Conservation (phyloP, 2,113 vertebrate species). For the Lepus timidus region DNA sequence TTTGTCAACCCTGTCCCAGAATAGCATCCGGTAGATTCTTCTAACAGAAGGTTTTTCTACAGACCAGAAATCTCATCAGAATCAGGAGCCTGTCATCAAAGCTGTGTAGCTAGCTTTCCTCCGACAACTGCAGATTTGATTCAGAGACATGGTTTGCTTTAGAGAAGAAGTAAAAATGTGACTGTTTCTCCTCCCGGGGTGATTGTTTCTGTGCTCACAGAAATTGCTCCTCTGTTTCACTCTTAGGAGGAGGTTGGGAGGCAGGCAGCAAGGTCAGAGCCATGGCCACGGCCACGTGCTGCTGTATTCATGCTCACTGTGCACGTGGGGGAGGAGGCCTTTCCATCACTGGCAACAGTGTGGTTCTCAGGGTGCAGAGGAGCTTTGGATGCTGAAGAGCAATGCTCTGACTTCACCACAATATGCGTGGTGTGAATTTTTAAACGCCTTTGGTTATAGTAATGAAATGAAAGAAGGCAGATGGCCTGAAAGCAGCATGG, state of each 20-base stretch:
- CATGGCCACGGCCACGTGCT: conserved; percentile 6
- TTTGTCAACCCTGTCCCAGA: background rate
- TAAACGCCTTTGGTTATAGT: conserved; percentile 68
- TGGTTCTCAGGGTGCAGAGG: background rate
- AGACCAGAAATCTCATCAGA: background rate
- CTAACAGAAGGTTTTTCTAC: background rate
- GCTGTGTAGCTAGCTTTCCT: background rate
- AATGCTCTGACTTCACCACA: conserved; percentile 34
- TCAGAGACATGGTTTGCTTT: background rate
- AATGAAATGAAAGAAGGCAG: conserved; percentile 64
- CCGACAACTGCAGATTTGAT: background rate
- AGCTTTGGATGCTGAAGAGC: conserved; percentile 1
- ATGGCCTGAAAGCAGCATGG: conserved; percentile 7
- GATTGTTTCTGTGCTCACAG: conserved; percentile 24
- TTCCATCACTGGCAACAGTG: conserved; percentile 3
- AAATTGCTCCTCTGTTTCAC: conserved; percentile 34
- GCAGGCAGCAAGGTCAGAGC: background rate
- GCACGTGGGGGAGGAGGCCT: background rate
- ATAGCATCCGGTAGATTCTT: background rate
- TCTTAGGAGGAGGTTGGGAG: background rate
- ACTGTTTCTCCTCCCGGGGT: background rate
- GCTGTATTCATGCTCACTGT: background rate
- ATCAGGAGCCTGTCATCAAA: background rate
- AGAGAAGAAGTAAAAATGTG: conserved; percentile 45
- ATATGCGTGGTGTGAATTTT: conserved; percentile 52